These are phyloP conservation scores for Suricata suricatta DNA, from an alignment of 2,113 vertebrate genomes.

Conservation along the genomic window DNA sequence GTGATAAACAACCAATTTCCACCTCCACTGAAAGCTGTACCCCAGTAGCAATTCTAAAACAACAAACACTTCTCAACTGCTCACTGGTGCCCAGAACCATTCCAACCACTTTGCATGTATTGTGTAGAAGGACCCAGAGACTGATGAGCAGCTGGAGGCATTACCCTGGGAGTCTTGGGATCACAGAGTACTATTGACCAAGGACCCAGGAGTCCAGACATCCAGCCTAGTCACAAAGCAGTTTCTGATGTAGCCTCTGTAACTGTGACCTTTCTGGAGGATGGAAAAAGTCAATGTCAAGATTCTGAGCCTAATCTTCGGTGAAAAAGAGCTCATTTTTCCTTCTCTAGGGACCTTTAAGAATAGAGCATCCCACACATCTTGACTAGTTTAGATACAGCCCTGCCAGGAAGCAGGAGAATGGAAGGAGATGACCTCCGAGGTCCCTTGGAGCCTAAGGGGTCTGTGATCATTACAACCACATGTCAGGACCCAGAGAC, in stretches of 20 bases:
- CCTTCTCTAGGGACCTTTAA: background rate
- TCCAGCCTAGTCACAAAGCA: background rate
- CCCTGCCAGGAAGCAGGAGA: slow-evolving; percentile 21
- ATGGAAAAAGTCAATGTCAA: background rate
- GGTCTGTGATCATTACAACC: slow-evolving; percentile 59
- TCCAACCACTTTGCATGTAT: background rate
- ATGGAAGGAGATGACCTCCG: slow-evolving; percentile 40
- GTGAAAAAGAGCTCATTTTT: background rate
- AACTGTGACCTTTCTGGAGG: background rate
- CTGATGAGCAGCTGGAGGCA: background rate
- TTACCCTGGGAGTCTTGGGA: background rate
- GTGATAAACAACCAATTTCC: background rate
- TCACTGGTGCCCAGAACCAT: fast-evolving
- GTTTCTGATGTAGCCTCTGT: background rate
- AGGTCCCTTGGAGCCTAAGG: background rate
- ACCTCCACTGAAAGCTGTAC: background rate
- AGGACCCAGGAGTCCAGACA: background rate
- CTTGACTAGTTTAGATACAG: slow-evolving; percentile 49
- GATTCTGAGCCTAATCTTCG: background rate
- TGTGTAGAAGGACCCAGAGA: background rate
- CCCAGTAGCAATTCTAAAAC: fast-evolving
- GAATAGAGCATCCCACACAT: slow-evolving; percentile 16
- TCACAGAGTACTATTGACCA: background rate
- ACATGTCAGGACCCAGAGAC: slow-evolving; percentile 52
- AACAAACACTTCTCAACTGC: fast-evolving